Base-by-base conservation (phyloP, 92 coral and sea anemone genomes). In the Desmophyllum pertusum region DNA sequence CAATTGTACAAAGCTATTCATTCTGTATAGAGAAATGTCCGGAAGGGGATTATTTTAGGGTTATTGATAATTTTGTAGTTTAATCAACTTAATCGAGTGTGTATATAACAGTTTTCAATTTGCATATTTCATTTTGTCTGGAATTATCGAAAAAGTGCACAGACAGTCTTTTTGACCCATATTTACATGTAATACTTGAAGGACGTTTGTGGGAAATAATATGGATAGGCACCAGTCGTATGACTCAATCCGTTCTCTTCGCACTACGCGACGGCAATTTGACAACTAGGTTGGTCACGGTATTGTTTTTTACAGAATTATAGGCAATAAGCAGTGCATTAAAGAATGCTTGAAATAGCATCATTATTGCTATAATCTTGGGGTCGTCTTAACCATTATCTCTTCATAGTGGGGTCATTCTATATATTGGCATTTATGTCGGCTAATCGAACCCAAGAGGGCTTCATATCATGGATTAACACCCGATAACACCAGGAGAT, bases 341-440 rank as follows among this genome's bases (percentile, higher is more conserved):
- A 50, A 27, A 11, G 62, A 68, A 80, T 80, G 84, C 66, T 67
- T 80, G 76, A 68, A 80, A 80, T 80, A 80, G 76, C 84, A 31
- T 51, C 76, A n/a, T 50, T 80, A 61, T 80, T 80, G 75, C 67
- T 70, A 48, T 67, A 80, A 69, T 80, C 84, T 51, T 21, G 61
- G 37, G 76, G 84, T 79, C 84, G 74, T 45, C 84, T 64, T 5
- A n/a, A 37, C 75, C 27, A 65, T 79, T 79, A 66, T 79, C 74
- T 45, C 41, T 67, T 65, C 63, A 63, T 64, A 65, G 84, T 19
- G 75, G 75, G 84, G 75, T 79, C 84, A 79, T 48, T 79, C 62
- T n/a, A 45, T 43, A 79, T 65, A 79, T 77, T 78, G 84, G 84
- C 52, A 50, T 80, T 80, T 80, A 51, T 51, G 51, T 80, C 76